Base-by-base conservation (phyloP, 2,797 vertebrate genomes). In the Taeniopygia guttata region DNA sequence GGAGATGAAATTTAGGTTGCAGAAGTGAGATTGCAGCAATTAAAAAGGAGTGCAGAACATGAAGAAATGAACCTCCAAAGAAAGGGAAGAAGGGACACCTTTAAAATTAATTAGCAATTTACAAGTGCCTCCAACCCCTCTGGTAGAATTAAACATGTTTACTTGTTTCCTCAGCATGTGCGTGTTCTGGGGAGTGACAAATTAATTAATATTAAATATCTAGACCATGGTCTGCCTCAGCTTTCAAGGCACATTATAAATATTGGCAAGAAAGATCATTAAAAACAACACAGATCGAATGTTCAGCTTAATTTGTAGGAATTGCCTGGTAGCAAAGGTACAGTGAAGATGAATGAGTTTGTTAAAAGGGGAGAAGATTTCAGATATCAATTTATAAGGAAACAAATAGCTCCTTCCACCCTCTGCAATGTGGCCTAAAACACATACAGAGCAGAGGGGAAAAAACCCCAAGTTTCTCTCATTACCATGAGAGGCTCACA, bases 211-310 rank as follows among this genome's bases (percentile, higher is more conserved):
- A 66, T 40, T 64, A 84, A 92, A 86, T 89, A 91, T 75, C 79
- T 73, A 86, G 74, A 55, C 30, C 32, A 14, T 64, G 68, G 12
- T 67, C 80, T 78, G 52, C 62, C 80, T 96, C 92, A 91, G 67
- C 83, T 90, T 91, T 93, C 93, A 81, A 91, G 76, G 29, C 40
- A 54, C 63, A 90, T 93, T 87, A 95, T 88, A 83, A 84, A 93
- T 91, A 95, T 90, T 74, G 78, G 80, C 90, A 94, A 73, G 87
- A 76, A 90, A 43, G 81, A 94, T 95, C 84, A 89, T 96, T 96
- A 94, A 89, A 93, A 95, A 55, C 82, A 97, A 91, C 92, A 91
- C 70, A 87, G 92, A 95, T 85, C 20, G 42, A 94, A 92, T 18
- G 34, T 49, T 95, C 87, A 68, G 63, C 63, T 90, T 92, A 79